Evolutionary conservation across 2,113 vertebrate genomes (phyloP), one percentile per base, ranked within the genome.

Genomic region (Scophthalmus maximus): DNA sequence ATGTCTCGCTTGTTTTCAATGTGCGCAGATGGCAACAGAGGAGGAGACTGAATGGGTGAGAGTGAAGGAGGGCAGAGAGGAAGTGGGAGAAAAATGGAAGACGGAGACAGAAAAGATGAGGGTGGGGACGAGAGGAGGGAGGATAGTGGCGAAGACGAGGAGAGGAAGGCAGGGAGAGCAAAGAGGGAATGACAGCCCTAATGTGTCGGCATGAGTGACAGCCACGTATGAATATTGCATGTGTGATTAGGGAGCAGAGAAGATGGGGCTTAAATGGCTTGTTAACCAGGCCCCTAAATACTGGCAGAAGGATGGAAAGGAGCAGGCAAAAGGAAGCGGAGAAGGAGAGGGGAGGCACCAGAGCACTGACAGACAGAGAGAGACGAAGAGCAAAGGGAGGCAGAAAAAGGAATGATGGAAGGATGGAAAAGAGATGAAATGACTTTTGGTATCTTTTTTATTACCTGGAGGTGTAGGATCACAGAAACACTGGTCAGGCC

Each of bases 141-240:
- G 68, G 44, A 78, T 57, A 72, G 66, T 17, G 27, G 66, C 23
- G 11, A 60, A 74, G 82, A 81, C 26, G 81, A 68, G 56, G 53
- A 80, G 79, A 65, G 46, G 74, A 64, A 27, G 22, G 59, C n/a
- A 61, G 70, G 71, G 68, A 40, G 60, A 46, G 76, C 14, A 53
- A 64, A 70, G 81, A 55, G 51, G 51, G 71, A 76, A 63, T 78
- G 83, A 75, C 66, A 75, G 76, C 53, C 49, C 23, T 85, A 78
- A 87, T 84, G 78, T 64, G 70, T 76, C 79, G 61, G 69, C 51
- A 1, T 88, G 86, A 89, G 67, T 91, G 82, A 85, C 87, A 89
- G 76, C 78, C 69, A 68, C 69, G 68, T 53, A 65, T 83, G 68
- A 82, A 86, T 88, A 82, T 85, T 85, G 68, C 78, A 87, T 81